Percentiles rank a stretch among this genome's conserved stretches.
Conservation (phyloP, 1,140 invertebrate species). For the Microplitis demolitor region DNA sequence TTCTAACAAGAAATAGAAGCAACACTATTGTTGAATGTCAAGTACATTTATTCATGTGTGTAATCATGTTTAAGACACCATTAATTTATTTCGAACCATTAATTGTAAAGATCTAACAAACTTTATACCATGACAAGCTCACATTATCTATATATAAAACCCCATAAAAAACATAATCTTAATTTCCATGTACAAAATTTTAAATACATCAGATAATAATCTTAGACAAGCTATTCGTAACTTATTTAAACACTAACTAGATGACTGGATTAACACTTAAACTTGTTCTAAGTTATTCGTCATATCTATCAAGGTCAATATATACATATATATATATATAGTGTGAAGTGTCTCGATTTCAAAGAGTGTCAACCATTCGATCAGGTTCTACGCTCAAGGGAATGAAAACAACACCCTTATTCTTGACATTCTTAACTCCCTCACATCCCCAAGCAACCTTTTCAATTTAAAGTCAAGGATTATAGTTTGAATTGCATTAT, state of each 20-base stretch:
- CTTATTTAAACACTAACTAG: too few relatives aligned
- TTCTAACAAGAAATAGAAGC: neutral
- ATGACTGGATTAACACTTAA: too few relatives aligned
- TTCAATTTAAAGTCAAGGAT: constrained; percentile 64
- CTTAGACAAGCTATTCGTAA: too few relatives aligned
- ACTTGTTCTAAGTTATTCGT: too few relatives aligned
- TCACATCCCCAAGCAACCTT: constrained; percentile 61
- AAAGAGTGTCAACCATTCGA: constrained; percentile 25
- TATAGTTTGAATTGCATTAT: constrained; percentile 63
- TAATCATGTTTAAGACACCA: constrained; percentile 30
- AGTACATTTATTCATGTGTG: constrained; percentile 30
- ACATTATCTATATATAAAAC: too few relatives aligned
- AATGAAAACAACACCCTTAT: constrained; percentile 12
- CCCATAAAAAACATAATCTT: too few relatives aligned
- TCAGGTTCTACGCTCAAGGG: constrained; percentile 16
- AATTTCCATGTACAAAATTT: too few relatives aligned
- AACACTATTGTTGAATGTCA: constrained; percentile 6
- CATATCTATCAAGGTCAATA: too few relatives aligned
- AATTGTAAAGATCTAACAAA: constrained; percentile 25
- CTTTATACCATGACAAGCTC: constrained; percentile 24
- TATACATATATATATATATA: too few relatives aligned
- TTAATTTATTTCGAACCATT: constrained; percentile 29
- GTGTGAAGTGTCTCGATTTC: constrained; percentile 15
- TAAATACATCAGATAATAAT: too few relatives aligned
- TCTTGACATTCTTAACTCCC: constrained; percentile 38